A percentile compares a stretch with the other conserved stretches of the same genome.
phyloP scores from a whole-genome alignment of 2,888 invertebrate genomes.

The Cerastoderma edule region DNA sequence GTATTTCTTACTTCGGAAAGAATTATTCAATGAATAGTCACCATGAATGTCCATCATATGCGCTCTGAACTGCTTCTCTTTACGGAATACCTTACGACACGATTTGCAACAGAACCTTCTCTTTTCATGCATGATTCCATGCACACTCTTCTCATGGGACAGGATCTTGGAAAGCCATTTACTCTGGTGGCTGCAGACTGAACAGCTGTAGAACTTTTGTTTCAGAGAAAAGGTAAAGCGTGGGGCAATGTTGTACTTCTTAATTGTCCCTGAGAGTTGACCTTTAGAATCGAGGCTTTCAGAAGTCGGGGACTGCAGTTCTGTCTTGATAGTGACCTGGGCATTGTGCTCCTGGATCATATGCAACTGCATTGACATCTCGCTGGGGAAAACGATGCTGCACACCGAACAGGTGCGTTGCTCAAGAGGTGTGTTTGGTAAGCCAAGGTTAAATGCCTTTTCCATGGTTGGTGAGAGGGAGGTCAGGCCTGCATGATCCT shows the following conservation, averaged over 20 bases:
- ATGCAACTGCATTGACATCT: constrained; percentile 84
- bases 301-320: constrained; percentile 53
- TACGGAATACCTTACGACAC: constrained; percentile 81
- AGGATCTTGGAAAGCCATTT: constrained; percentile 95
- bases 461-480: constrained; percentile 62
- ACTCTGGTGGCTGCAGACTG: constrained; percentile 94
- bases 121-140: constrained; percentile 63
- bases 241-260: constrained; percentile 60
- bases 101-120: constrained; percentile 77
- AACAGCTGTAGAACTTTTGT: constrained; percentile 90
- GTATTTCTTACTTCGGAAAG: constrained; percentile 66
- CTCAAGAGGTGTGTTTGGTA: constrained; percentile 52
- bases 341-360: constrained; percentile 84
- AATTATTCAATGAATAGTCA: constrained; percentile 47
- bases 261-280: constrained; percentile 59
- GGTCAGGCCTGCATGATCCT: constrained; percentile 71
- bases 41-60: constrained; percentile 62
- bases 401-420: constrained; percentile 82
- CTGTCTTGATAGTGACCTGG: constrained; percentile 77
- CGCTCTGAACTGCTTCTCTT: constrained; percentile 75
- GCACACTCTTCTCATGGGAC: constrained; percentile 92
- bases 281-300: constrained; percentile 44
- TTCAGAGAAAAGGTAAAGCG: constrained; percentile 81
- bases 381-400: constrained; percentile 82
- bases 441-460: constrained; percentile 65